Evolutionary conservation across 2,888 invertebrate species (phyloP).

Genomic region (Meghimatium bilineatum): DNA sequence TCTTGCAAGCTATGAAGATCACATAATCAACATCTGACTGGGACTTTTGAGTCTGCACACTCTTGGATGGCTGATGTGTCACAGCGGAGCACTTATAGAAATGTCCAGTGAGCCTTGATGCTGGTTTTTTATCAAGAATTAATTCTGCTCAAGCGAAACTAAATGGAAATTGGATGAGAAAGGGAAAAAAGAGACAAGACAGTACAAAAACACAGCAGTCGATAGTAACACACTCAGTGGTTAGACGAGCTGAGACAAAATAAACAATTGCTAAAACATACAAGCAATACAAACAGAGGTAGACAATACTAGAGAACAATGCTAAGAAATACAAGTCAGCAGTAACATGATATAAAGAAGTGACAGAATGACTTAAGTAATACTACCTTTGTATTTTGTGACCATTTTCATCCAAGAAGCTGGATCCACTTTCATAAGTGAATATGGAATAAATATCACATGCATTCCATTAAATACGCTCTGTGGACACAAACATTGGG

Average conservation of each 20-base stretch:
- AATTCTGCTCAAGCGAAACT: too few species aligned
- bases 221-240: too few species aligned
- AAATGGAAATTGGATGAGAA: background rate
- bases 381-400: conserved; percentile 88
- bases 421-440: conserved; percentile 99
- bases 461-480: conserved; percentile 99
- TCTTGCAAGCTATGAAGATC: too few species aligned
- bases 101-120: too few species aligned
- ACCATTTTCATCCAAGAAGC: conserved; percentile 99
- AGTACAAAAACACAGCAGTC: too few species aligned
- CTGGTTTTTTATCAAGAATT: too few species aligned
- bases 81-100: too few species aligned
- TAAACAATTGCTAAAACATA: background rate
- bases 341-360: background rate
- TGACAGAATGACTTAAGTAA: background rate
- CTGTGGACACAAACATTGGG: conserved; percentile 77
- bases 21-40: too few species aligned
- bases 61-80: too few species aligned
- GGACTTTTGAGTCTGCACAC: too few species aligned
- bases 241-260: background rate
- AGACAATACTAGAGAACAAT: background rate
- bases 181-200: background rate
- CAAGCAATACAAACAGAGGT: background rate
- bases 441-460: conserved; percentile 98
- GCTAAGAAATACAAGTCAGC: background rate